A percentile compares a stretch with the other conserved stretches of the same genome.
Evolutionary conservation across 2,888 invertebrate species (phyloP).

Genomic region (Liopterus haemorrhoidalis): DNA sequence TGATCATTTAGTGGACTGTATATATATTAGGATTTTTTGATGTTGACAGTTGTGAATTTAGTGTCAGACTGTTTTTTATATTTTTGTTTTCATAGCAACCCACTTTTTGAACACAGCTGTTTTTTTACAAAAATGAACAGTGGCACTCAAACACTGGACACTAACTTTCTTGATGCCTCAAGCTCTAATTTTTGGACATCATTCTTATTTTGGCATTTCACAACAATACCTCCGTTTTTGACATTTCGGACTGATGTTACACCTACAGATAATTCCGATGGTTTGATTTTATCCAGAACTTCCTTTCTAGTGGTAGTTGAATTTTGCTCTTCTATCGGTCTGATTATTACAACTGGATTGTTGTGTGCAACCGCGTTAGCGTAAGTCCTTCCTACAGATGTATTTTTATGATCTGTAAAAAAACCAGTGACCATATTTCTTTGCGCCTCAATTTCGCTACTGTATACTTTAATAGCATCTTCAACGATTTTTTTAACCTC

Average conservation of each 20-base stretch:
- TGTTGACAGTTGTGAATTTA: too few species aligned
- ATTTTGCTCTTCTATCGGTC: slow-evolving; percentile 3
- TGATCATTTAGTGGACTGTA: too few species aligned
- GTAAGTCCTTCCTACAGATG: neutral
- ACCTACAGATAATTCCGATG: neutral
- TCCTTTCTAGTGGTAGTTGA: slow-evolving; percentile 1
- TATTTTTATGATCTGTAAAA: too few species aligned
- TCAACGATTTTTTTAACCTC: slow-evolving; percentile 1
- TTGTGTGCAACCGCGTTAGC: neutral
- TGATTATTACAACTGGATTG: slow-evolving; percentile 5
- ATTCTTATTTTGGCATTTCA: neutral
- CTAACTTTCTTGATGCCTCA: slow-evolving; percentile 1
- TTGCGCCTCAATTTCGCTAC: neutral
- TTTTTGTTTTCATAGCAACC: too few species aligned
- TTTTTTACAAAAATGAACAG: too few species aligned
- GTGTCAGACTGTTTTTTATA: too few species aligned
- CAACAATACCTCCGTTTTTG: neutral
- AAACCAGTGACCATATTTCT: slow-evolving; percentile 1
- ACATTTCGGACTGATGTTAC: neutral
- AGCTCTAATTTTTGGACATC: slow-evolving; percentile 2
- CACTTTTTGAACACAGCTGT: too few species aligned
- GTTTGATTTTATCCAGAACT: neutral
- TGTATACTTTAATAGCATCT: neutral
- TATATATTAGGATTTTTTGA: too few species aligned
- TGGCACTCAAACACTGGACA: too few species aligned